These are phyloP conservation scores for Thyatira batis DNA, from an alignment of 2,888 invertebrate genomes.

Conservation along the genomic window DNA sequence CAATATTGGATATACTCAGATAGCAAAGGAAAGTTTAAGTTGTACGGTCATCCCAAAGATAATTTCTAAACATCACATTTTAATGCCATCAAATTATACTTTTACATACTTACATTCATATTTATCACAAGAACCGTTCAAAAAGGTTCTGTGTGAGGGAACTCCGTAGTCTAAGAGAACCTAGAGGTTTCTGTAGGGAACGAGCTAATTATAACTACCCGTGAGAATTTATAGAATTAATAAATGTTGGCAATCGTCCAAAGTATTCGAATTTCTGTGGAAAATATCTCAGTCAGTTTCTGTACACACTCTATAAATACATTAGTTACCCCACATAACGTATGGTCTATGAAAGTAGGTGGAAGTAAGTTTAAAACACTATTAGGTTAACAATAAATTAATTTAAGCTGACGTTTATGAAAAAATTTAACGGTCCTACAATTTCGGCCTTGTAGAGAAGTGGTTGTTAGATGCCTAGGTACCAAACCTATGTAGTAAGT, in stretches of 20 bases:
- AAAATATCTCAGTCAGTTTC: slow-evolving; percentile 23
- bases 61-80: slow-evolving; percentile 6
- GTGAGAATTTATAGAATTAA: slow-evolving; percentile 26
- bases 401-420: slow-evolving; percentile 6
- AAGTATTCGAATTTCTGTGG: slow-evolving; percentile 33
- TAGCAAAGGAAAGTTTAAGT: slow-evolving; percentile 33
- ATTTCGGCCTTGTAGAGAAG: slow-evolving; percentile 5
- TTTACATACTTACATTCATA: no score
- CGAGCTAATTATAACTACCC: slow-evolving; percentile 18
- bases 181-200: neutral
- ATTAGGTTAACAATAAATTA: neutral
- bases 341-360: neutral
- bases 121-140: neutral
- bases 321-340: neutral
- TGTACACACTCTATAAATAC: neutral
- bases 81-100: neutral
- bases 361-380: neutral
- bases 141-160: neutral
- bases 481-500: neutral
- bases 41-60: slow-evolving; percentile 18
- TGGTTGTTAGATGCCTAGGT: neutral
- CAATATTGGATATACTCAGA: slow-evolving; percentile 41
- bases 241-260: slow-evolving; percentile 43
- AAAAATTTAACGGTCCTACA: slow-evolving; percentile 7
- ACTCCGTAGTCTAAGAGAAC: no score